Evolutionary conservation across 2,888 invertebrate genomes (phyloP).

Genomic region (Fragum sueziense): DNA sequence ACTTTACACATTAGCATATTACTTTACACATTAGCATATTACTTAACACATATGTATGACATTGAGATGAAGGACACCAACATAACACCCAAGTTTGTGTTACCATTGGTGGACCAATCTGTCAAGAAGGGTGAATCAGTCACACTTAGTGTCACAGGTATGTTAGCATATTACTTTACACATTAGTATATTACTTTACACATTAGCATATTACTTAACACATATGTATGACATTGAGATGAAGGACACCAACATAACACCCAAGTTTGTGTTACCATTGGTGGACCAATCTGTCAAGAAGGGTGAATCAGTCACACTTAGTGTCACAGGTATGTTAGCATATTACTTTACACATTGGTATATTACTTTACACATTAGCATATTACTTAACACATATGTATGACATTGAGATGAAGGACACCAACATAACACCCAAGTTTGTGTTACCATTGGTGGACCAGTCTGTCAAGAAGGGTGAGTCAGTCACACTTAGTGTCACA

Average conservation of each 20-base stretch:
- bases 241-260: conserved; percentile 70
- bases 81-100: conserved; percentile 74
- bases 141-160: conserved; percentile 76
- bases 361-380: no score
- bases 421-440: conserved; percentile 75
- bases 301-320: conserved; percentile 75
- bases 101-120: conserved; percentile 78
- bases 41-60: conserved; percentile 68
- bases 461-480: conserved; percentile 73
- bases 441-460: conserved; percentile 78
- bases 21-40: conserved; percentile 24
- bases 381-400: conserved; percentile 66
- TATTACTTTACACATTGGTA: no score
- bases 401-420: conserved; percentile 65
- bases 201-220: conserved; percentile 48
- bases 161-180: no score
- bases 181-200: no score
- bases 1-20: no score
- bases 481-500: conserved; percentile 74
- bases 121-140: conserved; percentile 74
- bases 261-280: conserved; percentile 76
- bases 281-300: conserved; percentile 76
- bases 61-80: conserved; percentile 62
- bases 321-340: conserved; percentile 71
- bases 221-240: conserved; percentile 67